Conservation (phyloP, 2,888 invertebrate genomes). For the Acanthoscelides obtectus region DNA sequence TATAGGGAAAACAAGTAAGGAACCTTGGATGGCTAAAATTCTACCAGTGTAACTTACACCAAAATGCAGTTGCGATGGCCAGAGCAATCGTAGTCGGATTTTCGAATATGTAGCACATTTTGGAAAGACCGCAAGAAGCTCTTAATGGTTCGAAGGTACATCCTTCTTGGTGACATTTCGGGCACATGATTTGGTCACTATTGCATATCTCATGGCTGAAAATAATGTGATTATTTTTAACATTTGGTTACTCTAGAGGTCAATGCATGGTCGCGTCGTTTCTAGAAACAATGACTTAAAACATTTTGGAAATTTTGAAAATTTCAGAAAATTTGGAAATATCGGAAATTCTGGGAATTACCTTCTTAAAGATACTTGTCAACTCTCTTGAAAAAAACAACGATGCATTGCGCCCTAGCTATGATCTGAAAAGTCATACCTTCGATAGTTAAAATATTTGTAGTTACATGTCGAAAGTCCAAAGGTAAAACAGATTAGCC, state of each 20-base stretch:
- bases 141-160: constrained; percentile 26
- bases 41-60: constrained; percentile 42
- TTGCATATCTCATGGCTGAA: constrained; percentile 28
- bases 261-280: neutral
- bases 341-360: no score
- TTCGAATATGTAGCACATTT: constrained; percentile 27
- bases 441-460: constrained; percentile 5
- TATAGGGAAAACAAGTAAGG: no score
- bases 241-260: neutral
- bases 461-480: constrained; percentile 33
- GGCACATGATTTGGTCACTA: constrained; percentile 28
- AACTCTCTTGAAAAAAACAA: no score
- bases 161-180: constrained; percentile 24
- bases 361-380: no score
- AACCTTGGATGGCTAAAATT: neutral
- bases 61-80: constrained; percentile 27
- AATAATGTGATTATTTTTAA: constrained; percentile 2
- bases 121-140: constrained; percentile 22
- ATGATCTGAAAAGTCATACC: constrained; percentile 10
- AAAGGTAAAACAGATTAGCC: constrained; percentile 45
- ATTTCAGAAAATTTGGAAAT: neutral
- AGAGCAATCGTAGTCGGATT: constrained; percentile 26
- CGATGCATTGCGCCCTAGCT: no score
- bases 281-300: neutral
- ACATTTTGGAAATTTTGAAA: neutral